phyloP scores from a whole-genome alignment of 2,888 invertebrate species.

The Cosmorhoe ocellata region DNA sequence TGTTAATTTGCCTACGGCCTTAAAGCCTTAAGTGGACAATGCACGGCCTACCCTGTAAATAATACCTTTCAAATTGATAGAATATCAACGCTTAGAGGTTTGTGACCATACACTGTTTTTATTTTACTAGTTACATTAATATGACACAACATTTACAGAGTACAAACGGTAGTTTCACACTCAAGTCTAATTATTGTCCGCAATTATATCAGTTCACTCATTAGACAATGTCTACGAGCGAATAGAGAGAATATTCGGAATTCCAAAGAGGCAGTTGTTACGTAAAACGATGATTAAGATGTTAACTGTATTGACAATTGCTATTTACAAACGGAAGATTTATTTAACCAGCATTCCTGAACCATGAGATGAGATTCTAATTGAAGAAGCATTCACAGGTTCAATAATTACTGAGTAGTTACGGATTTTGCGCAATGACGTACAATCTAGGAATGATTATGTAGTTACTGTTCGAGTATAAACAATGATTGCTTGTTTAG shows the following conservation, averaged over 20 bases:
- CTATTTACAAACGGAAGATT: neutral
- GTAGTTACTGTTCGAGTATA: no score
- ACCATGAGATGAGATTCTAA: conserved; percentile 3
- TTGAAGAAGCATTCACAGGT: neutral
- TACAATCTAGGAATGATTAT: no score
- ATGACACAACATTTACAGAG: no score
- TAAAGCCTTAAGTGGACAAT: no score
- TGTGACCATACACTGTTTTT: no score
- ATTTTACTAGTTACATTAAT: no score
- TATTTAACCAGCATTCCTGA: conserved; percentile 3
- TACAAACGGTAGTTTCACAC: no score
- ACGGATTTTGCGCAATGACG: conserved; percentile 14
- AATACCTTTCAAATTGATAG: no score
- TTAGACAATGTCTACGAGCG: conserved; percentile 40
- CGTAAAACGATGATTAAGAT: conserved; percentile 30
- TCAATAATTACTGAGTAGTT: conserved; percentile 2
- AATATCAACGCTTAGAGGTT: no score
- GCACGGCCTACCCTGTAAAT: no score
- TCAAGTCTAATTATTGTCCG: conserved; percentile 7
- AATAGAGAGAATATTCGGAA: conserved; percentile 36
- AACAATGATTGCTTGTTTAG: no score
- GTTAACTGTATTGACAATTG: conserved; percentile 3
- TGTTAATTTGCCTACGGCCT: no score
- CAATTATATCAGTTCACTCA: conserved; percentile 38
- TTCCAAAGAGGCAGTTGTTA: conserved; percentile 41